Percentiles rank a stretch among this genome's conserved stretches.
phyloP scores from a whole-genome alignment of 2,113 vertebrate species.

The Petroica traversi region DNA sequence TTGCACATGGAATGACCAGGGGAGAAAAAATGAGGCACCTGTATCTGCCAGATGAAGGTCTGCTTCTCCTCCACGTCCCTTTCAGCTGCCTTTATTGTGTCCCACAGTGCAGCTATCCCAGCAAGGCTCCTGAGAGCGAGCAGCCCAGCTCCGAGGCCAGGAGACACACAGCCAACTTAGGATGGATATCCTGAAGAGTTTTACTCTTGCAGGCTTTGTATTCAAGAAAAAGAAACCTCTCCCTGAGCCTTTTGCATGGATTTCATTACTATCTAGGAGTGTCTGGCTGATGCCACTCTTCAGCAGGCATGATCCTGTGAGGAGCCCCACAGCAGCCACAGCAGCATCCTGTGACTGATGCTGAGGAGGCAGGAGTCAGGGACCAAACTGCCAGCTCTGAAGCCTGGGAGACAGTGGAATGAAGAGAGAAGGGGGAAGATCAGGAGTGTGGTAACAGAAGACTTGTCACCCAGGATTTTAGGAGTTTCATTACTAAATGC shows the following conservation, averaged over 20 bases:
- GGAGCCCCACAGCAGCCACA: not conserved
- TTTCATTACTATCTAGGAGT: not conserved
- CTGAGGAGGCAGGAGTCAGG: not conserved
- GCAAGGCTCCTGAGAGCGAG: accelerated
- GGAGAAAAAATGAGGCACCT: not conserved
- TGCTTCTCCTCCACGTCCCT: not conserved
- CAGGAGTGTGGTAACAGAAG: not conserved
- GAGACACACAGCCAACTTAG: accelerated
- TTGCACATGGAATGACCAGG: not conserved
- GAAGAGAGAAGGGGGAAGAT: not conserved
- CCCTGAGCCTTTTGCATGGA: not conserved
- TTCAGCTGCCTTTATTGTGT: accelerated
- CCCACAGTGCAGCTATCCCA: accelerated
- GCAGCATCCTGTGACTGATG: not conserved
- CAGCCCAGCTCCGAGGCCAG: too few species aligned
- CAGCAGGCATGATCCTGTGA: too few species aligned
- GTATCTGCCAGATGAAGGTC: not conserved
- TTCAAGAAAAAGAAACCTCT: not conserved
- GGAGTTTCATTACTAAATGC: not conserved
- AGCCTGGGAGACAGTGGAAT: not conserved
- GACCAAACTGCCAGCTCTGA: not conserved
- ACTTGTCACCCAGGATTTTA: not conserved
- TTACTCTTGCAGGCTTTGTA: not conserved
- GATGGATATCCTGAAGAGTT: not conserved
- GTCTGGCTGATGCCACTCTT: not conserved